These are phyloP conservation scores for Apteryx owenii DNA, from an alignment of 2,113 vertebrate species.

Conservation along the genomic window DNA sequence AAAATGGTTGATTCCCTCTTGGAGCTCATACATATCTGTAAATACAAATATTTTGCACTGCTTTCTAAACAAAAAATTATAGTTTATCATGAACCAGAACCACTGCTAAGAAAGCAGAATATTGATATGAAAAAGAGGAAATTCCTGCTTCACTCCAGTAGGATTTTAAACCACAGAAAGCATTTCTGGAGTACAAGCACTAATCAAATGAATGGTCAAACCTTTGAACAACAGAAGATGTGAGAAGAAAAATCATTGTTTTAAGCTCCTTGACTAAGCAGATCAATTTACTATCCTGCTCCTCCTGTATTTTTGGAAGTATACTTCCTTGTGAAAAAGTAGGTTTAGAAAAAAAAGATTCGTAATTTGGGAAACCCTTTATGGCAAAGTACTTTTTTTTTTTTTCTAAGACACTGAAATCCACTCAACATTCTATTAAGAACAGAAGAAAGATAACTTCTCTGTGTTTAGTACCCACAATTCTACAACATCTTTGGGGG, in stretches of 20 bases:
- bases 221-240: neutral
- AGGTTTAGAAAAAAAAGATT: neutral
- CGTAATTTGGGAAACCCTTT: neutral
- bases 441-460: neutral
- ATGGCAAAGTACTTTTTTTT: neutral
- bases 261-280: neutral
- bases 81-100: neutral
- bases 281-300: neutral
- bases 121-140: neutral
- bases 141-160: neutral
- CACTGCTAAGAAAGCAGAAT: neutral
- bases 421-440: neutral
- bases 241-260: neutral
- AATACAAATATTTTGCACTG: neutral
- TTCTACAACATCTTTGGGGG: neutral
- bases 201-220: constrained; percentile 1
- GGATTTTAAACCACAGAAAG: neutral
- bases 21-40: neutral
- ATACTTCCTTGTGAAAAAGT: neutral
- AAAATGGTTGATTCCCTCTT: neutral
- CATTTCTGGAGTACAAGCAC: neutral
- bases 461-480: neutral
- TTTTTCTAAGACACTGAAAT: neutral
- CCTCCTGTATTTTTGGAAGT: neutral
- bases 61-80: neutral